phyloP scores from a whole-genome alignment of 2,797 vertebrate species.

The Myotis daubentonii region DNA sequence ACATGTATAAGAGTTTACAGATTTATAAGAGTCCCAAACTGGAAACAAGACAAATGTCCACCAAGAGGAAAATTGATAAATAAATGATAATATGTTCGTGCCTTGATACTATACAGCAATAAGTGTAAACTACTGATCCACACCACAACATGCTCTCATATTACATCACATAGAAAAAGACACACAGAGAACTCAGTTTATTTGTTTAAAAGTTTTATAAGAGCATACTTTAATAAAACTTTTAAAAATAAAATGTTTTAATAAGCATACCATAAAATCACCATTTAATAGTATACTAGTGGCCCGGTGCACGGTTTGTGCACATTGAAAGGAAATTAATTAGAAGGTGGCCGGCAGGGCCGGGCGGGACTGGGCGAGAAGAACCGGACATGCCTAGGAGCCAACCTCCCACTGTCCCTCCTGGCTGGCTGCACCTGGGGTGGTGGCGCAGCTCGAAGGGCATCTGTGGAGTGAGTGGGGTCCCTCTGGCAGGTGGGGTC shows the following conservation, averaged over 20 bases:
- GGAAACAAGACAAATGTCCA: background rate
- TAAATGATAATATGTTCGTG: too few species aligned
- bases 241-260: background rate
- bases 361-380: too few species aligned
- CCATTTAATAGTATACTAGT: background rate
- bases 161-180: background rate
- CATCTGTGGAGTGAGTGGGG: too few species aligned
- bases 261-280: background rate
- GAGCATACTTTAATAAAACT: background rate
- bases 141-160: fast-evolving
- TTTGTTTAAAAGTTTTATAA: background rate
- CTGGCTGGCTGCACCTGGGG: too few species aligned
- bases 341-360: too few species aligned
- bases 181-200: background rate
- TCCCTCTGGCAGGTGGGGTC: too few species aligned
- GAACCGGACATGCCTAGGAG: too few species aligned
- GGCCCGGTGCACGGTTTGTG: too few species aligned
- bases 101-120: background rate
- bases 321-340: too few species aligned
- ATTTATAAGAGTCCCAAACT: background rate
- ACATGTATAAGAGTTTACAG: background rate
- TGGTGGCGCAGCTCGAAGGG: too few species aligned
- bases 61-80: background rate
- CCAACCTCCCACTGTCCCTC: too few species aligned
- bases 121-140: too few species aligned